Evolutionary conservation across 2,797 vertebrate genomes (phyloP).

Genomic region (Pseudotriccus pelzelni): DNA sequence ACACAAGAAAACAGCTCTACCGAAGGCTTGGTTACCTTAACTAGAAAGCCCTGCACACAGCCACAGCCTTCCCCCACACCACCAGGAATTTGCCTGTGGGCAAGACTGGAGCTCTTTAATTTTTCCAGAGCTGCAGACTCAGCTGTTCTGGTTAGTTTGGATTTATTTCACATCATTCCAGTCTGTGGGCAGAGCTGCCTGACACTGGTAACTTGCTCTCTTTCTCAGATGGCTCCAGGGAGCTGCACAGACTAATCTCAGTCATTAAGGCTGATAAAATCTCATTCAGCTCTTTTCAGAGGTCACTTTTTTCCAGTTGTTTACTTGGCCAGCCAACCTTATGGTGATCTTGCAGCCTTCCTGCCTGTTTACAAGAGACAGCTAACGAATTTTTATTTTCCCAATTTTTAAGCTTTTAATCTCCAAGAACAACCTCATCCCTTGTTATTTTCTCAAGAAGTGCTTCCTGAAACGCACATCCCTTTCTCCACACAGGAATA

Average conservation of each 20-base stretch:
- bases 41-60: neutral
- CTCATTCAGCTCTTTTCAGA: neutral
- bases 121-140: neutral
- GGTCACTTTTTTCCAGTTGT: neutral
- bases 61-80: neutral
- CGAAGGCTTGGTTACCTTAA: neutral
- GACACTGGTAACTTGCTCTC: neutral
- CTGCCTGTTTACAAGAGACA: neutral
- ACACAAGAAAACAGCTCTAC: rapidly evolving
- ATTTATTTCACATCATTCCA: neutral
- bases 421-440: neutral
- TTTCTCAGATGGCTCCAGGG: neutral
- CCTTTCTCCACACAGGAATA: neutral
- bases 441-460: neutral
- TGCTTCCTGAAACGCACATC: neutral
- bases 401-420: neutral
- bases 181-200: neutral
- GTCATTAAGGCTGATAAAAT: neutral
- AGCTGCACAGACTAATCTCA: neutral
- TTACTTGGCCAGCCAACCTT: neutral
- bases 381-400: neutral
- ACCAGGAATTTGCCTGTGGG: neutral
- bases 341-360: neutral
- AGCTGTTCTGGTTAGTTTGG: neutral
- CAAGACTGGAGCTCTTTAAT: neutral